These are phyloP conservation scores for Dasypolia templi DNA, from an alignment of 2,888 invertebrate species.

Conservation along the genomic window DNA sequence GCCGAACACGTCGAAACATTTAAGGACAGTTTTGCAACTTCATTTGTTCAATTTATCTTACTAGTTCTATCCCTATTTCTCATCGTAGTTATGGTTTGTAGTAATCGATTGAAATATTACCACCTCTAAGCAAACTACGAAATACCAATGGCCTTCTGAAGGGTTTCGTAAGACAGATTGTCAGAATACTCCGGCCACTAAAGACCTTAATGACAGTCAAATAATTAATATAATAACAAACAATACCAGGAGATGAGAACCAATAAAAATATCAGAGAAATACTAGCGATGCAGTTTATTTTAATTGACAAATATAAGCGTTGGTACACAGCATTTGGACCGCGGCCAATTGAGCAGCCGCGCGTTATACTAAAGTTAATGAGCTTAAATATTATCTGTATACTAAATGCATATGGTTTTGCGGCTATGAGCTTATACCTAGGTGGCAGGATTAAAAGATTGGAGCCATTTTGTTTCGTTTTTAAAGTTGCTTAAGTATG, in stretches of 20 bases:
- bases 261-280: conserved; percentile 35
- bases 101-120: neutral
- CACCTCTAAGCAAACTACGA: neutral
- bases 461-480: neutral
- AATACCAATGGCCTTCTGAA: neutral
- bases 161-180: neutral
- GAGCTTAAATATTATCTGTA: conserved; percentile 46
- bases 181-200: neutral
- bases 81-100: neutral
- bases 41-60: neutral
- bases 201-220: neutral
- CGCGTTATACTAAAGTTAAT: conserved; percentile 56
- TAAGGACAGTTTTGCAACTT: too few relatives aligned
- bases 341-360: conserved; percentile 46
- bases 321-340: conserved; percentile 51
- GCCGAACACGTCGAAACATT: too few relatives aligned
- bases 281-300: conserved; percentile 41
- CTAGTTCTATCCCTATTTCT: too few relatives aligned
- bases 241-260: conserved; percentile 26
- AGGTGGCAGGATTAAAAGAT: conserved; percentile 22
- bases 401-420: conserved; percentile 47
- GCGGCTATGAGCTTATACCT: conserved; percentile 7
- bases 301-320: conserved; percentile 62
- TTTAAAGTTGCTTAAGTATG: neutral
- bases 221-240: conserved; percentile 11